Conservation (phyloP, 2,797 vertebrate species). For the Vireo griseus region DNA sequence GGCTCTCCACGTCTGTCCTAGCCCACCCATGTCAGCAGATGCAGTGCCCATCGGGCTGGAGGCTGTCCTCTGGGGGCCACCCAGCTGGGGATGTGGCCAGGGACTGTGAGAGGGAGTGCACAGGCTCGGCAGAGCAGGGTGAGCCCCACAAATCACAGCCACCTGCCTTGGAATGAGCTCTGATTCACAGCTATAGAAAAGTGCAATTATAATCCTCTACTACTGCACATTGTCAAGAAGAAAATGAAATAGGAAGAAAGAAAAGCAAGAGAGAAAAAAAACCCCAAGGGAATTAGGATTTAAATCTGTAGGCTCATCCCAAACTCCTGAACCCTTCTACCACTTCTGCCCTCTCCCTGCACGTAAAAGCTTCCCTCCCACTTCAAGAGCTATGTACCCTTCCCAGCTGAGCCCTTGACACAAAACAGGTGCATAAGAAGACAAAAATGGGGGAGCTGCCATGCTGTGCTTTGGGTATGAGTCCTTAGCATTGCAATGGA, state of each 20-base stretch:
- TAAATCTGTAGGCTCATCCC: background rate
- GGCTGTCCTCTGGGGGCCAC: background rate
- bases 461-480: background rate
- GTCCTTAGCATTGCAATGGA: background rate
- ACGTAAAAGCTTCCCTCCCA: background rate
- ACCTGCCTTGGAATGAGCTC: background rate
- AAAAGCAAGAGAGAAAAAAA: background rate
- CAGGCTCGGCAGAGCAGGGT: accelerated
- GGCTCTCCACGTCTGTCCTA: background rate
- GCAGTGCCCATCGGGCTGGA: background rate
- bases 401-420: background rate
- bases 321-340: background rate
- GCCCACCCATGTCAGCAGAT: background rate
- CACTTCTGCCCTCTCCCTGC: background rate
- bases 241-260: background rate
- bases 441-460: background rate
- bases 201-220: background rate
- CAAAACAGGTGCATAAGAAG: accelerated
- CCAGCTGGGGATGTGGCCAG: accelerated
- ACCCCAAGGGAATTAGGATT: background rate
- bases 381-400: accelerated
- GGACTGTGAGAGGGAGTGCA: background rate
- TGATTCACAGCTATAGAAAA: background rate
- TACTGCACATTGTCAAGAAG: background rate
- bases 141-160: background rate